Base-by-base conservation (phyloP, 2,113 vertebrate genomes). In the Nothoprocta perdicaria region DNA sequence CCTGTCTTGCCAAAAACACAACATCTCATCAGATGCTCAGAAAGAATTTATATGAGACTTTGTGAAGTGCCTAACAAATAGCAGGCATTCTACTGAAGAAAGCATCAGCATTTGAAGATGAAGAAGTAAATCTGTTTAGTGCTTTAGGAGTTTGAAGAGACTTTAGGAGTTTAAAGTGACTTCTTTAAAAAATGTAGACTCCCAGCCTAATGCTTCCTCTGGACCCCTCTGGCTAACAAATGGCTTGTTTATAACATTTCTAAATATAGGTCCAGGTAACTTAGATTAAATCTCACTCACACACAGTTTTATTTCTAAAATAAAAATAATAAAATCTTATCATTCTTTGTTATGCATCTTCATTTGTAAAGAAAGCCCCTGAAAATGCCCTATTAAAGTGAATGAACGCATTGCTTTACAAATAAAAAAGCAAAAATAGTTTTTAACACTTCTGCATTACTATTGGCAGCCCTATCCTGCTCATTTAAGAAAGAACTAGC, bases 21-120 rank as follows among this genome's bases (percentile, higher is more conserved):
- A 41, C 86, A 91, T 81, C 85, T 95, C 91, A 73, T 96, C 93
- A 93, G 91, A 93, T 87, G 78, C 93, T 94, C 93, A 86, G 83
- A 92, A 92, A 68, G 89, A 93, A 95, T 94, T 94, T 92, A 83
- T 92, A 90, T 9, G 80, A 95, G 92, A 91, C 72, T 91, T 95
- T 96, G 91, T 94, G 94, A 95, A 89, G 72, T 90, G 86, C 84
- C 95, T 91, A 95, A 93, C 85, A 96, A 96, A 96, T 93, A 96
- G 82, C 81, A 95, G 63, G 69, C 84, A 84, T 95, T 95, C 89
- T 81, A 81, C 67, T 92, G 93, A 96, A 94, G 90, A 92, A 96
- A 92, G 86, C 81, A 76, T 86, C 11, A 9, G 63, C 85, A 94
- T 94, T 95, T 92, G 94, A 95, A 95, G 88, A 95, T 93, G 87